Evolutionary conservation across 2,113 vertebrate genomes (phyloP).

Genomic region (Lepus americanus): DNA sequence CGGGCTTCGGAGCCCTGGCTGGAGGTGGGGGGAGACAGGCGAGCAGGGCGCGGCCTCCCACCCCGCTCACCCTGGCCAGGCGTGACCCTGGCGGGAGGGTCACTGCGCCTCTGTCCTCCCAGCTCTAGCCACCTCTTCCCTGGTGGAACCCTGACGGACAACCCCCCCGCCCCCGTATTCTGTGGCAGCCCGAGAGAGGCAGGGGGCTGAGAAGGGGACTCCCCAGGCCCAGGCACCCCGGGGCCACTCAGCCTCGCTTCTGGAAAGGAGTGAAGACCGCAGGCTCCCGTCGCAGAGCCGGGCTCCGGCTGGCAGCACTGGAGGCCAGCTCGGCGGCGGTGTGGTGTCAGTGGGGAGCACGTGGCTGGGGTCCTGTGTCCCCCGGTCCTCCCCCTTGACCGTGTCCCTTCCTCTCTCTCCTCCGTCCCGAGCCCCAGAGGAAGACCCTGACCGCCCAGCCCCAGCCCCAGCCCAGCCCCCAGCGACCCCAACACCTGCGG

Average conservation of each 20-base stretch:
- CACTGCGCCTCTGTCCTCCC: too few relatives aligned
- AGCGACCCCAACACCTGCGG: too few relatives aligned
- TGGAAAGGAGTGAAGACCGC: background rate
- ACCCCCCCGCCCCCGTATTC: background rate
- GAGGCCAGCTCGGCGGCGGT: background rate
- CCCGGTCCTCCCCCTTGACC: too few relatives aligned
- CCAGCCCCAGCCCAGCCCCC: accelerated
- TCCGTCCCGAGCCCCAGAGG: background rate
- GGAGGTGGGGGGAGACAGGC: background rate
- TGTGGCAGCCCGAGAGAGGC: background rate
- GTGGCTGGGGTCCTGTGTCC: too few relatives aligned
- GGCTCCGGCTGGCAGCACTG: background rate
- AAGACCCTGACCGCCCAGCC: background rate
- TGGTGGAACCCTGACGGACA: background rate
- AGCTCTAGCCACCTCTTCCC: background rate
- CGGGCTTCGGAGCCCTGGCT: background rate
- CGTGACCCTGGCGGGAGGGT: background rate
- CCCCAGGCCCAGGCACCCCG: too few relatives aligned
- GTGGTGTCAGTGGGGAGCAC: too few relatives aligned
- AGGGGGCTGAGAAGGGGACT: background rate
- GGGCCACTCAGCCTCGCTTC: background rate
- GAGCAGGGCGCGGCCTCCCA: too few relatives aligned
- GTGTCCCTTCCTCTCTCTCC: accelerated
- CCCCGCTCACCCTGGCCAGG: background rate
- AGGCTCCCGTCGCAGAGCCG: background rate